Base-by-base conservation (phyloP, 35 echinoderm and acorn worm genomes). In the Eucidaris tribuloides region DNA sequence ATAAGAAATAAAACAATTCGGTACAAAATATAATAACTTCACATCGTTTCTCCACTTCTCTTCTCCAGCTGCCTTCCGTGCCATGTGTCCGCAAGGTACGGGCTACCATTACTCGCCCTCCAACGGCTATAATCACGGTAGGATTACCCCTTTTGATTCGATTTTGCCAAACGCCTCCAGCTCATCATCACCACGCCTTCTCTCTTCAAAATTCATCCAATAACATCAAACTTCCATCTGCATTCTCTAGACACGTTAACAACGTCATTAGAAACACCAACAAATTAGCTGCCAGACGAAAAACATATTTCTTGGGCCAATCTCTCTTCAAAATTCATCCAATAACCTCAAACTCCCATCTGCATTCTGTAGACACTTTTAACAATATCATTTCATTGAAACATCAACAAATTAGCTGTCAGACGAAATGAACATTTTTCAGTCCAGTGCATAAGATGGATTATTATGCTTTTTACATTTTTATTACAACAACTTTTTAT, bases 11-110 rank as follows among this genome's bases (percentile, higher is more conserved):
- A n/a, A n/a, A n/a, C n/a, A n/a, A n/a, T n/a, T n/a, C n/a, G n/a
- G n/a, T n/a, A n/a, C n/a, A n/a, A n/a, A n/a, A n/a, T n/a, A n/a
- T n/a, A n/a, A n/a, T n/a, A n/a, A n/a, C n/a, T n/a, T n/a, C n/a
- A n/a, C n/a, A n/a, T 86, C 1, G 15, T 38, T 76, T 37, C 30
- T 55, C 87, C 63, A 65, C 85, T 27, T 42, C 78, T 56, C 65
- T 45, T 24, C 72, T 81, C 17, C 89, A 97, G 94, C 86, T 64
- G 85, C 82, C 39, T 97, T 84, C 70, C 89, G 94, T 78, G 81
- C 89, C 3, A 84, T 97, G 81, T 97, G 94, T 62, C 94, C 94
- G 52, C 89, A 97, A 86, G 94, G 94, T 85, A 81, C 82, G 45
- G 94, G 94, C 20, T 97, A 89, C 79, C 89, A 97, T 79, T 88